Percentiles rank a stretch among this genome's conserved stretches.
These are phyloP conservation scores for Xenus cinereus DNA, from an alignment of 2,113 vertebrate genomes.

Conservation along the genomic window DNA sequence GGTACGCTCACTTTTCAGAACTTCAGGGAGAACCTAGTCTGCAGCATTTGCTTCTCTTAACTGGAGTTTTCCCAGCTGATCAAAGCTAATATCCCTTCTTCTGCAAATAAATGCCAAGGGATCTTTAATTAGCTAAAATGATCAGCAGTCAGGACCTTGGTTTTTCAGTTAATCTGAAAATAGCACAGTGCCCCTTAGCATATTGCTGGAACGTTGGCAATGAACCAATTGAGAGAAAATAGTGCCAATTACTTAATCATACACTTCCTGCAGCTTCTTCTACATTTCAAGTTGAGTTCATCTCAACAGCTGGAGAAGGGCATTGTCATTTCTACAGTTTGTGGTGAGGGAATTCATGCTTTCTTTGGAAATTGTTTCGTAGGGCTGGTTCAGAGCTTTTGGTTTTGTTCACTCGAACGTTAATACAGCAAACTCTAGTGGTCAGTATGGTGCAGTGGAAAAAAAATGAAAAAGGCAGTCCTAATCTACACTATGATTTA, in stretches of 20 bases:
- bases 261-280: constrained; percentile 11
- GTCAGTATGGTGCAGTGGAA: constrained; percentile 37
- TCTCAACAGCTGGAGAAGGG: constrained; percentile 27
- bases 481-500: background rate
- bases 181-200: constrained; percentile 28
- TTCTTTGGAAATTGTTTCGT: background rate
- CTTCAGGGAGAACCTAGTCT: background rate
- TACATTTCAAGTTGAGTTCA: constrained; percentile 6
- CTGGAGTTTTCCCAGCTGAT: background rate
- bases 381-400: background rate
- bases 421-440: constrained; percentile 68
- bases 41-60: background rate
- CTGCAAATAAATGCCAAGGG: constrained; percentile 38
- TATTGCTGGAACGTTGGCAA: background rate
- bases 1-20: background rate
- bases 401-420: background rate
- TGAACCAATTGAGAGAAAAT: background rate
- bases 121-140: constrained; percentile 49
- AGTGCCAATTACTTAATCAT: constrained; percentile 43
- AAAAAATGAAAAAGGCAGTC: background rate
- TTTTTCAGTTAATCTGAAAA: constrained; percentile 65
- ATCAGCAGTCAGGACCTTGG: constrained; percentile 27
- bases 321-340: background rate
- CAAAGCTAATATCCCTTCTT: constrained; percentile 2
- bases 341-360: background rate